Evolutionary conservation across 2,797 vertebrate species (phyloP).

Genomic region (Lutjanus argentimaculatus): DNA sequence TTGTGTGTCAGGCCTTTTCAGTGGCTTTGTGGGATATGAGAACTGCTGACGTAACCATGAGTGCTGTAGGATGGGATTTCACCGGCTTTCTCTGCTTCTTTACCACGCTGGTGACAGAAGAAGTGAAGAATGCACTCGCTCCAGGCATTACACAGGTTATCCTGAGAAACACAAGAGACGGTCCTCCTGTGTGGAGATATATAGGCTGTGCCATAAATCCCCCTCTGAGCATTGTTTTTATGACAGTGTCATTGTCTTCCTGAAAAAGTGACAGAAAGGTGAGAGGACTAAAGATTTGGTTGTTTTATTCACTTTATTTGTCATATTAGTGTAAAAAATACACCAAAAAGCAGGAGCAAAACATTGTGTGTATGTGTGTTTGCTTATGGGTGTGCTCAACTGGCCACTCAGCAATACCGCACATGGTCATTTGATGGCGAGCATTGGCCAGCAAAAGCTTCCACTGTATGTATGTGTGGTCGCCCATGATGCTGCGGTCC

Average conservation of each 20-base stretch:
- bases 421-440: constrained; percentile 78
- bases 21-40: constrained; percentile 83
- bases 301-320: constrained; percentile 4
- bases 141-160: constrained; percentile 74
- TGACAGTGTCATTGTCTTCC: constrained; percentile 62
- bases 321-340: constrained; percentile 2
- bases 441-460: constrained; percentile 69
- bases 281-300: constrained; percentile 22
- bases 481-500: constrained; percentile 74
- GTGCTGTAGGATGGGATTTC: constrained; percentile 83
- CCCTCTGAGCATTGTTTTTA: constrained; percentile 60
- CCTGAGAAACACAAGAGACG: constrained; percentile 71
- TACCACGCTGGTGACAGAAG: constrained; percentile 73
- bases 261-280: constrained; percentile 48
- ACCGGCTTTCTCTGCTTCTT: constrained; percentile 77
- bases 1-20: constrained; percentile 81
- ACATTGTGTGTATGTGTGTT: constrained; percentile 1
- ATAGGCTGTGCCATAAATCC: constrained; percentile 63
- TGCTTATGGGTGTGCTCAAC: constrained; percentile 34
- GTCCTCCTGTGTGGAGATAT: constrained; percentile 51
- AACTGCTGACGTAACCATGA: constrained; percentile 83
- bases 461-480: constrained; percentile 77
- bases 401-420: constrained; percentile 69
- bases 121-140: constrained; percentile 80
- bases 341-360: constrained; percentile 18